A percentile compares a stretch with the other conserved stretches of the same genome.
These are phyloP conservation scores for Parazoanthus atlanticus DNA, from an alignment of 92 coral and sea anemone genomes.

Conservation along the genomic window DNA sequence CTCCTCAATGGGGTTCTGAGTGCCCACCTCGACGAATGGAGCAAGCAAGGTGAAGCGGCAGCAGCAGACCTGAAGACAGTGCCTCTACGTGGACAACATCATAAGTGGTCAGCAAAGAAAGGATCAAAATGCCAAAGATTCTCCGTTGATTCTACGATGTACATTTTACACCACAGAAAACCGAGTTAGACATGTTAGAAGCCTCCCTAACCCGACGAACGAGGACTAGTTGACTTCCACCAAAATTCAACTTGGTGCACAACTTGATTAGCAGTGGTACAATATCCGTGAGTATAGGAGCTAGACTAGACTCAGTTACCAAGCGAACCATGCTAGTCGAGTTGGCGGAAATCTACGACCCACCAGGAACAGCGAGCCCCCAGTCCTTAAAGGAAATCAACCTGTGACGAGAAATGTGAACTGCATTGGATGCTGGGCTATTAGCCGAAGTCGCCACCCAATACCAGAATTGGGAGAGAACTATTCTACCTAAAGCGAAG, in stretches of 20 bases:
- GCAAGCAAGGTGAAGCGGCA: no score
- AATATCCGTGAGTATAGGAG: not conserved
- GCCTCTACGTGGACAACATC: no score
- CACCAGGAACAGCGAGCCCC: not conserved
- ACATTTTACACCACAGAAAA: no score
- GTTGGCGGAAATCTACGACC: not conserved
- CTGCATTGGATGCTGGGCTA: conserved; percentile 7
- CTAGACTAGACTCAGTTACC: not conserved
- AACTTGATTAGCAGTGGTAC: not conserved
- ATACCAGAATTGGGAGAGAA: not conserved
- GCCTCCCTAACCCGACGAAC: no score
- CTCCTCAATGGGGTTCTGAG: no score
- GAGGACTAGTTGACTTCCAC: not conserved
- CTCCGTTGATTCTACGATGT: no score
- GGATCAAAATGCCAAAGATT: no score
- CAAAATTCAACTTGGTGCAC: not conserved
- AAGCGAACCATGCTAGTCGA: not conserved
- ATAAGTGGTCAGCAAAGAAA: no score
- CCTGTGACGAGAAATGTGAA: not conserved
- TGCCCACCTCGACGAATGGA: no score
- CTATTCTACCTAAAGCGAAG: not conserved
- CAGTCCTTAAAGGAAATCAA: no score
- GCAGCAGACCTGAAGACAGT: no score
- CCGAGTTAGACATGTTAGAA: not conserved
- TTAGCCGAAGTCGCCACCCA: not conserved